Percentiles rank a stretch among this genome's conserved stretches.
These are phyloP conservation scores for Tiphia femorata DNA, from an alignment of 2,888 invertebrate species.

Conservation along the genomic window DNA sequence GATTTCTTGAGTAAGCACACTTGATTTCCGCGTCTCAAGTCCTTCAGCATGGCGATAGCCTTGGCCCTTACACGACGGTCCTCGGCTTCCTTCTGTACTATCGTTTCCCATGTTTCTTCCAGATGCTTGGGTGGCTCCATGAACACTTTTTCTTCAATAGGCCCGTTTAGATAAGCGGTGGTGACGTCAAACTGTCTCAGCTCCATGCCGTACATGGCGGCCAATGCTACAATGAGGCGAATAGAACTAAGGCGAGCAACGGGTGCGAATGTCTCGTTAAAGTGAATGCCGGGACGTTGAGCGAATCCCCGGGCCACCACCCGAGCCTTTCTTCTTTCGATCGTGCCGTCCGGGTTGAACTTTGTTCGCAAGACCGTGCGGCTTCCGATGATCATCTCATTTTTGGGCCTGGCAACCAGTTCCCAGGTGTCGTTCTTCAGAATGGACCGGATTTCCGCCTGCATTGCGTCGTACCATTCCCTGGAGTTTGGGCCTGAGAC, in stretches of 20 bases:
- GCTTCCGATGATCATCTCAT: slow-evolving; percentile 19
- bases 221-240: slow-evolving; percentile 18
- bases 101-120: slow-evolving; percentile 4
- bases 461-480: slow-evolving; percentile 19
- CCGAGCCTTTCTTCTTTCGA: slow-evolving; percentile 28
- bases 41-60: not conserved
- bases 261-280: slow-evolving; percentile 27
- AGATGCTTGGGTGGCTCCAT: slow-evolving; percentile 31
- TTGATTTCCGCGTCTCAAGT: not conserved
- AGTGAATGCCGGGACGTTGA: slow-evolving; percentile 34
- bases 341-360: slow-evolving; percentile 15
- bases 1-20: not conserved
- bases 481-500: slow-evolving; percentile 1
- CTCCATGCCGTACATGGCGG: slow-evolving; percentile 21
- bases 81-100: slow-evolving; percentile 3
- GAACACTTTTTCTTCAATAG: slow-evolving; percentile 11
- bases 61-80: not conserved
- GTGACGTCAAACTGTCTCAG: slow-evolving; percentile 37
- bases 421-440: slow-evolving; percentile 24
- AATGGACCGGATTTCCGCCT: slow-evolving; percentile 9
- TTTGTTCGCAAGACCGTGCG: slow-evolving; percentile 28
- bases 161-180: slow-evolving; percentile 40
- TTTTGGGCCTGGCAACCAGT: slow-evolving; percentile 14
- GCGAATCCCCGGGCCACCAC: slow-evolving; percentile 29
- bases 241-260: slow-evolving; percentile 22